These are phyloP conservation scores for Andrena fulva DNA, from an alignment of 2,888 invertebrate genomes.

Conservation along the genomic window DNA sequence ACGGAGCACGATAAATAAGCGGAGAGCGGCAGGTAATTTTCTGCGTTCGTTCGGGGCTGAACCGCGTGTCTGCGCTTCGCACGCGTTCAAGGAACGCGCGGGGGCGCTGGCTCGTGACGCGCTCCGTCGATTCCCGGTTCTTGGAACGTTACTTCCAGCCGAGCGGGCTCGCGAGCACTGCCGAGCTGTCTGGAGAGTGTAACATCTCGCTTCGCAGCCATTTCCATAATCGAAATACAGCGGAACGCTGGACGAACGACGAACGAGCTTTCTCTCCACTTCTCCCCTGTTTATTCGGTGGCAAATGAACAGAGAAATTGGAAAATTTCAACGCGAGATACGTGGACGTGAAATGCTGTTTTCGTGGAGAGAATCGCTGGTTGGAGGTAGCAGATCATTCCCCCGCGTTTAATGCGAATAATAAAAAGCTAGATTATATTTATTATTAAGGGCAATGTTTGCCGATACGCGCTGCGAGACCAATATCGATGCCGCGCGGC, in stretches of 20 bases:
- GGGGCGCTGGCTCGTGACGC: neutral
- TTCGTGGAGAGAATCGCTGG: neutral
- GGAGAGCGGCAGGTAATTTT: slow-evolving; percentile 12
- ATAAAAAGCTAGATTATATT: slow-evolving; percentile 51
- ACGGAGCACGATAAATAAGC: slow-evolving; percentile 6
- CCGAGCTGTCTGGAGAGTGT: slow-evolving; percentile 13
- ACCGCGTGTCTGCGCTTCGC: neutral
- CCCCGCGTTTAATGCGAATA: slow-evolving; percentile 1
- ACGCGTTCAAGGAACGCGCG: neutral
- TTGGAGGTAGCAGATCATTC: neutral
- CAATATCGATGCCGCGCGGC: slow-evolving; percentile 39
- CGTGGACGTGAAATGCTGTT: neutral
- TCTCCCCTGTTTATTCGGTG: neutral
- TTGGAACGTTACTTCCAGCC: slow-evolving; percentile 22
- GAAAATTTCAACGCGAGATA: neutral
- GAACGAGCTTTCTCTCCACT: neutral
- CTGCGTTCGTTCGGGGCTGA: neutral
- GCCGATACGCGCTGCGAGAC: slow-evolving; percentile 47
- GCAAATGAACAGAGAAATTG: neutral
- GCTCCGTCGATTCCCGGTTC: neutral
- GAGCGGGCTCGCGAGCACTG: slow-evolving; percentile 20
- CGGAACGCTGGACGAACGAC: neutral
- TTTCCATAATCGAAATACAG: slow-evolving; percentile 29
- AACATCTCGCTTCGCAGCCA: slow-evolving; percentile 13
- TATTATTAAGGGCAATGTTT: slow-evolving; percentile 57